These are phyloP conservation scores for Trichogramma evanescens DNA, from an alignment of 2,888 invertebrate species.

Conservation along the genomic window DNA sequence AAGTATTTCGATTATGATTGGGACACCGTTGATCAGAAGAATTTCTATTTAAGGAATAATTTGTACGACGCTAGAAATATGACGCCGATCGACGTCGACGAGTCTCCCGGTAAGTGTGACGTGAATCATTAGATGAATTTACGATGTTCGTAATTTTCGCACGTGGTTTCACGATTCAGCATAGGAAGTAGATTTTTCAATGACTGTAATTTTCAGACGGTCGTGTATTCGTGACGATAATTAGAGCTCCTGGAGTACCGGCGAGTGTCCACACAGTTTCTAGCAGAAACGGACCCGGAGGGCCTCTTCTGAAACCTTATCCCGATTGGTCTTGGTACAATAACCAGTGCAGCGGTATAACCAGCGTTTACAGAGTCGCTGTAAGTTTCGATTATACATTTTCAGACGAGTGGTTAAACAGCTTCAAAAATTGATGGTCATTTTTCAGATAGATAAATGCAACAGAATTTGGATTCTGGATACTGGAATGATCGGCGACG, in stretches of 20 bases:
- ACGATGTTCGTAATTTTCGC: too few relatives aligned
- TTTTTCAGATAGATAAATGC: constrained; percentile 34
- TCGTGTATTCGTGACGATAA: constrained; percentile 59
- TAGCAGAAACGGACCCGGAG: constrained; percentile 40
- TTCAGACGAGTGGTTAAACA: not conserved
- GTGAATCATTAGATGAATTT: not conserved
- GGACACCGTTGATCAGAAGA: constrained; percentile 1
- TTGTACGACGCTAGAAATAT: constrained; percentile 2
- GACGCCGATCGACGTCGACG: constrained; percentile 12
- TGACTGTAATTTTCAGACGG: constrained; percentile 17
- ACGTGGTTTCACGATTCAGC: not conserved
- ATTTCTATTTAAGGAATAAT: not conserved
- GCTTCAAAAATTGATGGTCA: not conserved
- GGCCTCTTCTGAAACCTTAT: constrained; percentile 52
- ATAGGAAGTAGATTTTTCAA: not conserved
- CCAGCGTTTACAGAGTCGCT: constrained; percentile 64
- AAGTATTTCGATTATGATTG: constrained; percentile 12
- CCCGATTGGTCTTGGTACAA: constrained; percentile 59
- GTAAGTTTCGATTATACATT: constrained; percentile 49
- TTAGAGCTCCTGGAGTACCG: constrained; percentile 59
- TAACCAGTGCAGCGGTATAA: constrained; percentile 59
- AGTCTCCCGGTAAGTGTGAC: not conserved
- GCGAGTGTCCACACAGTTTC: constrained; percentile 58
- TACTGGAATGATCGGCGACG: constrained; percentile 56
- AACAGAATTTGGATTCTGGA: constrained; percentile 11